Percentiles rank a stretch among this genome's conserved stretches.
These are phyloP conservation scores for Montipora capricornis DNA, from an alignment of 64 coral and sea anemone species.

Conservation along the genomic window DNA sequence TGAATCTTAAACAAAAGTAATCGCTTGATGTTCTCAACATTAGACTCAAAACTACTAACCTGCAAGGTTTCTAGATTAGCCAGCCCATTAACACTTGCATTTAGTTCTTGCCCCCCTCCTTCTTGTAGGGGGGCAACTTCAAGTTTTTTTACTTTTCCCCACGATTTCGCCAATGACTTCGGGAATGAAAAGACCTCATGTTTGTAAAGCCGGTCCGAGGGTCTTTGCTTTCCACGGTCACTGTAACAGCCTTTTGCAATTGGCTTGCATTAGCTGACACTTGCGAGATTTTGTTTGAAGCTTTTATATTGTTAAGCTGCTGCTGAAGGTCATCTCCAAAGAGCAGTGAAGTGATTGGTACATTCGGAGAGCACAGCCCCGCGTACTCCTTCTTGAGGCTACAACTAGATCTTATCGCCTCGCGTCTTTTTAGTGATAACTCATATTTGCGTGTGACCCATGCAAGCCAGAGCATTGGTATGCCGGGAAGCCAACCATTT, in stretches of 20 bases:
- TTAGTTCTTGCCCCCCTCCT: no score
- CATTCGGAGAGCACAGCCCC: conserved; percentile 49
- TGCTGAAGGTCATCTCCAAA: conserved; percentile 13
- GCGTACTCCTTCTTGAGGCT: conserved; percentile 70
- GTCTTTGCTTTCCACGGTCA: neutral
- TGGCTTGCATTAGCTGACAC: conserved; percentile 24
- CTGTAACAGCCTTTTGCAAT: neutral
- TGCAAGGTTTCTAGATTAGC: no score
- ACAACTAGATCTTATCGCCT: conserved; percentile 57
- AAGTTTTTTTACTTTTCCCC: no score
- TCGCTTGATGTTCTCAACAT: neutral
- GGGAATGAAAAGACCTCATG: no score
- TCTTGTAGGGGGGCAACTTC: no score
- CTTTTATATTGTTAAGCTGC: conserved; percentile 65
- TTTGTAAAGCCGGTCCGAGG: conserved; percentile 30
- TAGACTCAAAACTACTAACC: no score
- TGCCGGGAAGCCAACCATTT: conserved; percentile 53
- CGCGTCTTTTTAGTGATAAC: conserved; percentile 39
- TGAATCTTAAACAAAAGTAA: conserved; percentile 5
- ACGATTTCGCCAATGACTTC: no score
- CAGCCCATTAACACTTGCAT: no score
- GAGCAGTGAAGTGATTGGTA: conserved; percentile 18
- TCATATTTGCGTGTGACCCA: conserved; percentile 69
- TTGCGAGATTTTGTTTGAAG: conserved; percentile 53
- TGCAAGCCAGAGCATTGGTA: conserved; percentile 58